phyloP scores from a whole-genome alignment of 2,797 vertebrate species.

The Alfaro cultratus region DNA sequence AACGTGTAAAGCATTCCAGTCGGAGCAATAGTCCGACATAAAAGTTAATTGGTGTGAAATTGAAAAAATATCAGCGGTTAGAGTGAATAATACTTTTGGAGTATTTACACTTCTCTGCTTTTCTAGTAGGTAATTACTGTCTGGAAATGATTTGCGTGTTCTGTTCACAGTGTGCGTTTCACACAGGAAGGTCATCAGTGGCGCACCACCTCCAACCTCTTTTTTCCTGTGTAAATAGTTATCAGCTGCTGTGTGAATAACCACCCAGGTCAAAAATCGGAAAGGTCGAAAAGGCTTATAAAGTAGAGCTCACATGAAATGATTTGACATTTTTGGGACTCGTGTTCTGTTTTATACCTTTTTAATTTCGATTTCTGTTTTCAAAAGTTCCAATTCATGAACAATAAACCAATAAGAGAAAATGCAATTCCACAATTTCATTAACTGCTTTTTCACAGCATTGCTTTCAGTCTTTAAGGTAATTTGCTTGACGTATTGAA shows the following conservation, averaged over 20 bases:
- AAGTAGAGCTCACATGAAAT: neutral
- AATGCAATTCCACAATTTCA: neutral
- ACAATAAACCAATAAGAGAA: neutral
- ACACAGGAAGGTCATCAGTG: neutral
- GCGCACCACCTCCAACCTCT: neutral
- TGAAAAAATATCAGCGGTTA: neutral
- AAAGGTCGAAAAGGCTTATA: neutral
- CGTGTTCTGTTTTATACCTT: neutral
- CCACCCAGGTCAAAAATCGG: neutral
- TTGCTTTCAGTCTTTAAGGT: neutral
- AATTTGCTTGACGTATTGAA: neutral
- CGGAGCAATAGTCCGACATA: neutral
- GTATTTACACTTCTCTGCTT: neutral
- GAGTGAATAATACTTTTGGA: neutral
- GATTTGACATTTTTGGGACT: neutral
- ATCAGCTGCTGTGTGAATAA: neutral
- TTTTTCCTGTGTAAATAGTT: neutral
- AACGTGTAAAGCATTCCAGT: neutral
- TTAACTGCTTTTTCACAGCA: neutral
- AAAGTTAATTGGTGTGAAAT: neutral
- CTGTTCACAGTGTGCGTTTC: neutral
- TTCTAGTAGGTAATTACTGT: neutral
- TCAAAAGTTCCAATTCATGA: neutral
- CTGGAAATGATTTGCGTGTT: neutral
- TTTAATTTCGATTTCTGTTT: neutral